A percentile compares a stretch with the other conserved stretches of the same genome.
These are phyloP conservation scores for Petrocephalus zakoni DNA, from an alignment of 2,113 vertebrate species.

Conservation along the genomic window DNA sequence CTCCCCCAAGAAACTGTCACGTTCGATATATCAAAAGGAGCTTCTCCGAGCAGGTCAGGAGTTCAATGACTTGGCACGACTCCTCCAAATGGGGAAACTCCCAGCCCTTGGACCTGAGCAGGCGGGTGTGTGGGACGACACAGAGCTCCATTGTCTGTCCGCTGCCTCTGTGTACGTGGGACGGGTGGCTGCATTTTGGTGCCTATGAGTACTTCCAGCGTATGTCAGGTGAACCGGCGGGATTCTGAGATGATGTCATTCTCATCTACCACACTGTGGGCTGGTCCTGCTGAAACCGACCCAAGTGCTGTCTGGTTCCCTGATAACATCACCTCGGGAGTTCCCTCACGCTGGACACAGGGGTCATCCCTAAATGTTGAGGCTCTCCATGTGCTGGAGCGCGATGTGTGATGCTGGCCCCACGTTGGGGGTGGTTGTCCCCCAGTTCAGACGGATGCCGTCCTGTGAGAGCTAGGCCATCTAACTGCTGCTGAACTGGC, in stretches of 20 bases:
- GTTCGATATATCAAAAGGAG: background rate
- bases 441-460: background rate
- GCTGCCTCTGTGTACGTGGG: background rate
- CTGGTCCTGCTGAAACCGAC: background rate
- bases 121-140: background rate
- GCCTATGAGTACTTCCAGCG: background rate
- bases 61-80: background rate
- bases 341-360: background rate
- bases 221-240: background rate
- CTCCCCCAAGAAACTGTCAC: background rate
- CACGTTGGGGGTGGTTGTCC: background rate
- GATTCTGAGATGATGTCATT: background rate
- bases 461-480: background rate
- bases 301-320: background rate
- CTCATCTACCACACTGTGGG: background rate
- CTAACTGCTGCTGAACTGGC: background rate
- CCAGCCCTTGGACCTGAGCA: background rate
- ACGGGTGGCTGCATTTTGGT: background rate
- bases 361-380: background rate
- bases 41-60: background rate
- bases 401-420: background rate
- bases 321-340: background rate
- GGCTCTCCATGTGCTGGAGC: background rate
- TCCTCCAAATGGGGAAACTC: background rate
- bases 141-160: background rate